Evolutionary conservation across 2,113 vertebrate genomes (phyloP), one percentile per base, ranked within the genome.

Genomic region (Pelmatolapia mariae): DNA sequence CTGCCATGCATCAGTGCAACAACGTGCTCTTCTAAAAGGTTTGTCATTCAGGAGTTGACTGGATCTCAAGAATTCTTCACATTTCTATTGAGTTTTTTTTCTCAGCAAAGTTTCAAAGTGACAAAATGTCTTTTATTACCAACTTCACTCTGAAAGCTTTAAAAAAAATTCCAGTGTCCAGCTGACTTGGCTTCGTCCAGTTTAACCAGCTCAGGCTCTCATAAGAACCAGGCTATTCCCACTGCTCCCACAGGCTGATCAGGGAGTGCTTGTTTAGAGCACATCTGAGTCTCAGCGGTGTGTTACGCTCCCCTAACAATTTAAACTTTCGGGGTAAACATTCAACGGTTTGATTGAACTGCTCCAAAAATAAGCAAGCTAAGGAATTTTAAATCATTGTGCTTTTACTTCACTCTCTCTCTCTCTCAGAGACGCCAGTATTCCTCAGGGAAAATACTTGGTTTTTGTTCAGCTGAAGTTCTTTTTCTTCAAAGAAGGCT

Each of bases 281-380:
- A 71, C 22, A 73, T 47, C 10, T 45, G 73, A 83, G 63, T 79
- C 33, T 83, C 85, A 79, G 59, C 83, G 63, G 87, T 81, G 43
- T 66, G 53, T 73, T 81, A 79, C 26, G 38, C 88, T 78, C 63
- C 68, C 81, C 8, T 66, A 61, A 81, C 83, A 61, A 87, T 89
- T 89, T 83, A 68, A 84, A 86, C 61, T 47, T 84, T 82, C 6
- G 26, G 79, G 4, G 87, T 82, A 92, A 87, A 91, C 88, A 88
- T 68, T 83, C 73, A 9, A 57, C 61, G 18, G n/a, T 90, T 90
- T 85, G 16, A 89, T 43, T 87, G 61, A 92, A 89, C 78, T 57
- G 54, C 87, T 90, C 83, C 68, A 83, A 88, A 93, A 86, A 90
- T 78, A 85, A 89, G 54, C 50, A 66, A 6, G n/a, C 11, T 10